These are phyloP conservation scores for Tenthredo amoena DNA, from an alignment of 2,888 invertebrate species.

Conservation along the genomic window DNA sequence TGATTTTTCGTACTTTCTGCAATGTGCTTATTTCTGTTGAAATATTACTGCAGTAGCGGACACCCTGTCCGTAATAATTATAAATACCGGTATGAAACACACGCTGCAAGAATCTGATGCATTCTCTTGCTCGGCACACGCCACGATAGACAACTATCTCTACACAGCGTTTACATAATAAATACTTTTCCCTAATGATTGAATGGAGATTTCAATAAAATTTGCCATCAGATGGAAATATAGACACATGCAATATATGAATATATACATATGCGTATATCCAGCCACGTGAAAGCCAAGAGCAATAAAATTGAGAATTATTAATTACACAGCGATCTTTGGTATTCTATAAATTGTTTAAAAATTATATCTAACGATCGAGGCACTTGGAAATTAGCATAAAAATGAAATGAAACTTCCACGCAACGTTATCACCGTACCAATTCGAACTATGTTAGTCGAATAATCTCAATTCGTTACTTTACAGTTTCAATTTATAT, in stretches of 20 bases:
- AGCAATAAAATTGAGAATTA: not conserved
- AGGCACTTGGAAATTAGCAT: not conserved
- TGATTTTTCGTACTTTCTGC: not conserved
- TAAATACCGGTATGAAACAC: not conserved
- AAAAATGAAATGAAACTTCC: not conserved
- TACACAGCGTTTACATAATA: constrained; percentile 56
- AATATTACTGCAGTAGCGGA: not conserved
- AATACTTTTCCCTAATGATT: constrained; percentile 1
- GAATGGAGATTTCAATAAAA: not conserved
- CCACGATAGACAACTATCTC: constrained; percentile 71
- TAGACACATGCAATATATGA: not conserved
- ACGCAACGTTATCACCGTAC: not conserved
- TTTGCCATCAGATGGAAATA: not conserved
- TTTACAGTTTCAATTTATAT: not conserved
- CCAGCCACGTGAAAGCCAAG: not conserved
- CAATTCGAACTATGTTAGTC: not conserved
- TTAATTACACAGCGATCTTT: not conserved
- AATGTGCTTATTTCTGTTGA: not conserved
- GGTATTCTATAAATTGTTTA: not conserved
- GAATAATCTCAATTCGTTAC: not conserved
- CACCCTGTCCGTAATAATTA: constrained; percentile 15
- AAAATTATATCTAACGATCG: not conserved
- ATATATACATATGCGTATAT: not conserved
- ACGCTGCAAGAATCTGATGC: constrained; percentile 25
- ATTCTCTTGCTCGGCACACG: constrained; percentile 30